phyloP scores from a whole-genome alignment of 1,140 invertebrate species.

The Cheumatopsyche charites region DNA sequence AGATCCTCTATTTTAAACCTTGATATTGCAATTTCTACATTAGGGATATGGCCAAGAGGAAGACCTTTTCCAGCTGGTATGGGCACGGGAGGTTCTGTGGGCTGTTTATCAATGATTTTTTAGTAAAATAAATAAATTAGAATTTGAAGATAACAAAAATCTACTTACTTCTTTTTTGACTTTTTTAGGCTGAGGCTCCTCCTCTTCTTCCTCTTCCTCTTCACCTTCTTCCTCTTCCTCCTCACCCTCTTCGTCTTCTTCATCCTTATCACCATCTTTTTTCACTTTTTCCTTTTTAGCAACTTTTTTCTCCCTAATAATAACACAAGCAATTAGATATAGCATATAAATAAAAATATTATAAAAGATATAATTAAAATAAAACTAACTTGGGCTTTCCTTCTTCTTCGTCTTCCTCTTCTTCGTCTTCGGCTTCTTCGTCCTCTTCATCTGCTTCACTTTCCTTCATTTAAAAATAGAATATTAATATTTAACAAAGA shows the following conservation, averaged over 20 bases:
- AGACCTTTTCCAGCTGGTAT: slow-evolving; percentile 63
- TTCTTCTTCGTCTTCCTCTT: slow-evolving; percentile 54
- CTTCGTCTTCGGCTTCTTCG: slow-evolving; percentile 50
- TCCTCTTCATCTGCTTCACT: slow-evolving; percentile 55
- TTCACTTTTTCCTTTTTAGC: slow-evolving; percentile 37
- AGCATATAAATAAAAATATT: not conserved
- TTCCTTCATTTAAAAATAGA: slow-evolving; percentile 30
- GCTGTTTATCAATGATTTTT: too few species aligned
- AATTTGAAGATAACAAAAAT: not conserved
- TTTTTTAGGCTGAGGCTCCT: slow-evolving; percentile 59
- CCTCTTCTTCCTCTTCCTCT: slow-evolving; percentile 58
- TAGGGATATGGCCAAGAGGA: slow-evolving; percentile 63
- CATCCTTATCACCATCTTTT: slow-evolving; percentile 37
- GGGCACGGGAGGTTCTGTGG: slow-evolving; percentile 61
- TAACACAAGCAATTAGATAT: not conserved
- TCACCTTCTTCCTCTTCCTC: slow-evolving; percentile 53
- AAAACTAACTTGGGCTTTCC: slow-evolving; percentile 36
- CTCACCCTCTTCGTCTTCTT: slow-evolving; percentile 56
- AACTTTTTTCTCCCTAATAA: slow-evolving; percentile 37
- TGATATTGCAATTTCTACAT: slow-evolving; percentile 64
- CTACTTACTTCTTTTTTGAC: slow-evolving; percentile 57
- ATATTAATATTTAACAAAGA: not conserved
- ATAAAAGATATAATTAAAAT: not conserved
- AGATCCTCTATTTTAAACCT: slow-evolving; percentile 66
- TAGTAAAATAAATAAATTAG: slow-evolving; percentile 34